Base-by-base conservation (phyloP, 2,797 vertebrate species). In the Glossophaga mutica region DNA sequence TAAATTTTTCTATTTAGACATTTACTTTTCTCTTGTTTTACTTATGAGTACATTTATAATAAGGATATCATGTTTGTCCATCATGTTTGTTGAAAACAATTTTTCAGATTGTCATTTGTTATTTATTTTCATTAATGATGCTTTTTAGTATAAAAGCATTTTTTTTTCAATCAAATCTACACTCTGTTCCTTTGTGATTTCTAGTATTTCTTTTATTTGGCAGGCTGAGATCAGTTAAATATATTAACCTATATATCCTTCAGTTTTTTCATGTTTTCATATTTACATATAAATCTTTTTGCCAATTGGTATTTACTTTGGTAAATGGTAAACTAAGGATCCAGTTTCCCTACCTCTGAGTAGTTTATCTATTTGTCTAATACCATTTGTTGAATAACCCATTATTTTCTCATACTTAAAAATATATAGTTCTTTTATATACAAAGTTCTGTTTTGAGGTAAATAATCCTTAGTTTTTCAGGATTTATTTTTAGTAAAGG, bases 401-500 rank as follows among this genome's bases (percentile, higher is more conserved):
- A 71, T 77, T 95, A 88, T 95, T 90, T 73, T 68, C 46, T 90
- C 24, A 44, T 84, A 70, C 8, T 62, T 59, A 81, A 29, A 57
- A 12, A 21, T 29, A 42, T 29, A 79, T 79, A 42, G 21, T 42
- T 92, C 74, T 87, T 82, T 71, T 55, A 65, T 83, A 44, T 7
- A 39, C 29, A 94, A 50, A 77, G 70, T 48, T 93, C 42, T 89
- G 10, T 86, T 94, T 90, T 90, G 55, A 87, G 39, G 15, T 73
- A 88, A 82, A 87, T 84, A 93, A 87, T 81, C 11, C n/a, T 90
- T 95, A 62, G 85, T 73, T 87, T 90, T 93, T 95, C 59, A 96
- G 65, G 18, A 6, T 82, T n/a, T 88, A 79, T 62, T 91, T 85
- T 94, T 94, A 71, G 52, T 84, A 96, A 83, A 92, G 21, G 11